phyloP scores from a whole-genome alignment of 2,113 vertebrate genomes.

The Pituophis catenifer region DNA sequence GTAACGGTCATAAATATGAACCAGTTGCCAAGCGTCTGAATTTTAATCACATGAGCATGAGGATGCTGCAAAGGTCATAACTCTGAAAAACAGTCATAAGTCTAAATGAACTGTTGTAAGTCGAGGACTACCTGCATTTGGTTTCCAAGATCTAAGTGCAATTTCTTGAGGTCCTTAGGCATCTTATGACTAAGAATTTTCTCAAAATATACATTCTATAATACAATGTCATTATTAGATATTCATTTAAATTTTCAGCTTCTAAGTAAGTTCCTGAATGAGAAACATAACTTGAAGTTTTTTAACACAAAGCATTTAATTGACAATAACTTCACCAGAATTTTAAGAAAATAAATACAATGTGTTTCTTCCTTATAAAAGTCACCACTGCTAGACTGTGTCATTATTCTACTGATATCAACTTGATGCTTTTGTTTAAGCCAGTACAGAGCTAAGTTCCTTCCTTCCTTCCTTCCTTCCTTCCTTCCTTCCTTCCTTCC shows the following conservation, averaged over 20 bases:
- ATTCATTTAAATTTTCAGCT: background rate
- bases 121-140: too few relatives aligned
- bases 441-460: background rate
- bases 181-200: slow-evolving; percentile 1
- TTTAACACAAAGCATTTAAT: slow-evolving; percentile 25
- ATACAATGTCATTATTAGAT: slow-evolving; percentile 3
- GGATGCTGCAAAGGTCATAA: too few relatives aligned
- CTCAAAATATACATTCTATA: background rate
- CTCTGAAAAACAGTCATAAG: too few relatives aligned
- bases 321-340: slow-evolving; percentile 21
- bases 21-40: too few relatives aligned
- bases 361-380: slow-evolving; percentile 24
- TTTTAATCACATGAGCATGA: too few relatives aligned
- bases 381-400: background rate
- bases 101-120: too few relatives aligned
- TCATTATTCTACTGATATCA: slow-evolving; percentile 21
- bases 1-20: too few relatives aligned
- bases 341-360: background rate
- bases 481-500: background rate
- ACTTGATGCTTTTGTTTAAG: slow-evolving; percentile 22
- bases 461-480: background rate
- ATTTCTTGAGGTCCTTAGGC: background rate
- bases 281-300: background rate
- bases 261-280: slow-evolving; percentile 6
- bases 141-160: background rate